These are phyloP conservation scores for Hippocampus abdominalis DNA, from an alignment of 2,113 vertebrate species.

Conservation along the genomic window DNA sequence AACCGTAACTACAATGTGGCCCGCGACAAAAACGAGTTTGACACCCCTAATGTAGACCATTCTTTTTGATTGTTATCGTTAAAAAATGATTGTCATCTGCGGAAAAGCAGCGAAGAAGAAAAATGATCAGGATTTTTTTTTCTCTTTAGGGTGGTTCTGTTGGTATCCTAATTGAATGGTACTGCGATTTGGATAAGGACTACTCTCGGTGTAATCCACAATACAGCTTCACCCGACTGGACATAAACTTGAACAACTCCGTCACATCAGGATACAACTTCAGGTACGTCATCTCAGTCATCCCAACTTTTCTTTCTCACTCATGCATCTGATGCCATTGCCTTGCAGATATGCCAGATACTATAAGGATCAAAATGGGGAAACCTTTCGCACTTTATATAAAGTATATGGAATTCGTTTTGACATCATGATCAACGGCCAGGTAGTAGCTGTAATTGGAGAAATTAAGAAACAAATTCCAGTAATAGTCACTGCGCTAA, in stretches of 20 bases:
- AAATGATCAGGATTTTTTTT: background rate
- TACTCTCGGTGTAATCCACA: slow-evolving; percentile 81
- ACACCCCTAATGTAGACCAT: too few relatives aligned
- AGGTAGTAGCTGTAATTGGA: slow-evolving; percentile 68
- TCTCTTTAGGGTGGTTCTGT: slow-evolving; percentile 84
- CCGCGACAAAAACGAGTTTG: too few relatives aligned
- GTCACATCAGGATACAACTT: slow-evolving; percentile 92
- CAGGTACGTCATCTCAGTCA: slow-evolving; percentile 70
- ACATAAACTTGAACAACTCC: slow-evolving; percentile 73
- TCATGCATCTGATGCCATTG: background rate
- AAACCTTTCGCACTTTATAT: slow-evolving; percentile 80
- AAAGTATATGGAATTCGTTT: slow-evolving; percentile 96
- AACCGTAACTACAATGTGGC: too few relatives aligned
- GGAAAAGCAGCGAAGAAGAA: background rate
- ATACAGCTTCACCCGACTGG: slow-evolving; percentile 89
- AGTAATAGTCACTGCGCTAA: background rate
- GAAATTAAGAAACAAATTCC: background rate
- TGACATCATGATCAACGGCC: slow-evolving; percentile 90
- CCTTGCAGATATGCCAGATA: slow-evolving; percentile 84
- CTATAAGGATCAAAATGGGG: slow-evolving; percentile 76
- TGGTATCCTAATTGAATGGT: slow-evolving; percentile 90
- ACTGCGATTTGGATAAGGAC: slow-evolving; percentile 89
- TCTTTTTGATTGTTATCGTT: too few relatives aligned
- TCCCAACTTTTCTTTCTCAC: background rate
- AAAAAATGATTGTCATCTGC: too few relatives aligned